Base-by-base conservation (phyloP, 2,797 vertebrate genomes). In the Pelobates cultripes region DNA sequence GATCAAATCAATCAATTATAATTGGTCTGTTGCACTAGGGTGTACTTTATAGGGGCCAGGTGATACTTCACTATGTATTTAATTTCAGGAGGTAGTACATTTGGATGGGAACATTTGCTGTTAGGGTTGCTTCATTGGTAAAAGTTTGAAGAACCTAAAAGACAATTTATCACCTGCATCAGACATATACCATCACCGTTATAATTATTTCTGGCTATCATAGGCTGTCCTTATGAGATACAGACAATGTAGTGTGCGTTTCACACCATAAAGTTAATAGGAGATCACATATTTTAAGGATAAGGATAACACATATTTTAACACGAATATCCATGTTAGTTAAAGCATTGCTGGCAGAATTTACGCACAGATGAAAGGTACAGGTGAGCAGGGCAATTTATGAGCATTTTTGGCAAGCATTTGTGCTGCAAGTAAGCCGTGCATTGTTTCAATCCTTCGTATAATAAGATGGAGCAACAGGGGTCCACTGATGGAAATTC, bases 391-490 rank as follows among this genome's bases (percentile, higher is more conserved):
- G 44, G 14, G 45, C 67, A 68, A 70, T 75, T 79, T 79, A 71
- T 83, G 57, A 70, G 43, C 53, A 55, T 53, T 43, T 9, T 17
- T 78, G 43, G 55, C 10, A 12, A 70, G 17, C 67, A 64, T 73
- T 47, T 75, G 68, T 3, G 61, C 43, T 4, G 75, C 70, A 57
- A 82, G 70, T 67, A n/a, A 60, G 69, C n/a, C 53, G 5, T 67
- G 41, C n/a, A 61, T 57, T 63, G 40, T 67, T 61, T 73, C 60
- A 13, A 67, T 42, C 8, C 12, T 64, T 47, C 43, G 43, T 74
- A 75, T 78, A 83, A 83, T 83, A 83, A 78, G 42, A 75, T 40
- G 66, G n/a, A 69, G 40, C 72, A 70, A 72, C 47, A 71, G 77
- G 82, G 72, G 77, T 57, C 66, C 67, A 12, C 67, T 42, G 64